Evolutionary conservation across 2,113 vertebrate genomes (phyloP).

Genomic region (human (Homo sapiens)): DNA sequence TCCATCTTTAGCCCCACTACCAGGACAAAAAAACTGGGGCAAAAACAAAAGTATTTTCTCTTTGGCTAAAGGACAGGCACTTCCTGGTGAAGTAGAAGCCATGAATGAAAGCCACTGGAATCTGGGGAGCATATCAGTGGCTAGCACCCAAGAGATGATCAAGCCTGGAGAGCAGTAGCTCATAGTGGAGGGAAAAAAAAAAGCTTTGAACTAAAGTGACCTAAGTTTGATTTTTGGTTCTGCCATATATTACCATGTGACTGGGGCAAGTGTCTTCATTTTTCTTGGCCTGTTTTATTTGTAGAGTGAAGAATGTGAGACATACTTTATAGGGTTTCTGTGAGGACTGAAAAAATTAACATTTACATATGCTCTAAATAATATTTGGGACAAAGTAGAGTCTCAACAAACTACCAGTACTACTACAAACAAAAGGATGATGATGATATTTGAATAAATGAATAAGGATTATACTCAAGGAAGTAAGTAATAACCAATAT

Average conservation of each 20-base stretch:
- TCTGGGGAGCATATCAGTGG: neutral
- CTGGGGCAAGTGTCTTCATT: neutral
- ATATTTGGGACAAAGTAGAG: neutral
- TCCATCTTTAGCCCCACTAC: neutral
- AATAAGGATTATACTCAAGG: neutral
- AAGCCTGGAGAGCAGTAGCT: neutral
- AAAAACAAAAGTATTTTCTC: neutral
- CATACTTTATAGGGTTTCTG: neutral
- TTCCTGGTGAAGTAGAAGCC: neutral
- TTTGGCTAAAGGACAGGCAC: neutral
- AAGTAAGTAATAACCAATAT: neutral
- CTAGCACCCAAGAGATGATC: neutral
- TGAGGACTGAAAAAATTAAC: neutral
- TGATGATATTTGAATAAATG: neutral
- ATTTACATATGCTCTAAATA: neutral
- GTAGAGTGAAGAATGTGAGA: neutral
- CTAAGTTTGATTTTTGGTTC: neutral
- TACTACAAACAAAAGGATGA: neutral
- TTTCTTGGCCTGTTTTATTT: neutral
- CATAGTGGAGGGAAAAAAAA: fast-evolving
- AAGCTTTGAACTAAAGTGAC: neutral
- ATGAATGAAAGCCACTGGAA: neutral
- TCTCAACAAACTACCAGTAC: neutral
- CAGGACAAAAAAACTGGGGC: neutral
- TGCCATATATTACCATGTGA: neutral